Conservation (phyloP, 2,888 invertebrate species). For the Cheilosia vulpina region DNA sequence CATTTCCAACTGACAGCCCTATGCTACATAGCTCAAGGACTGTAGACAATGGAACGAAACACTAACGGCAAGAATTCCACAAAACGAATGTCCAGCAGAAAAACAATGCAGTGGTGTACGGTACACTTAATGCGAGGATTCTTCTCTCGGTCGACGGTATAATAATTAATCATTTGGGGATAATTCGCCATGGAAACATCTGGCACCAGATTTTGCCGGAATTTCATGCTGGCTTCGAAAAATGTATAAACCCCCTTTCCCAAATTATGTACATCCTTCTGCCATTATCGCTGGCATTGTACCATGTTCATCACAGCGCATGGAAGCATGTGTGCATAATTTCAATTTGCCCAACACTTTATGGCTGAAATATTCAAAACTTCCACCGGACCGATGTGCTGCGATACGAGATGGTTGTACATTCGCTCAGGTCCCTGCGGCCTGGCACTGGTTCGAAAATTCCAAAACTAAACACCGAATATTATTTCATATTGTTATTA, state of each 20-base stretch:
- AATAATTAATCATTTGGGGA: constrained; percentile 72
- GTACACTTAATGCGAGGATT: constrained; percentile 17
- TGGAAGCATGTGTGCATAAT: constrained; percentile 64
- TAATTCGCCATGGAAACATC: constrained; percentile 67
- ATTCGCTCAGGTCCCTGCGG: constrained; percentile 25
- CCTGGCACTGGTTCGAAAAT: constrained; percentile 1
- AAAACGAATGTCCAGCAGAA: constrained; percentile 45
- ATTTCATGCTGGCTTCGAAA: constrained; percentile 39
- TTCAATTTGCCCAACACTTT: constrained; percentile 67
- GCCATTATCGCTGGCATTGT: constrained; percentile 24
- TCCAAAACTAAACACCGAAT: constrained; percentile 29
- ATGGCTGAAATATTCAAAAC: constrained; percentile 59
- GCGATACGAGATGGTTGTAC: background rate
- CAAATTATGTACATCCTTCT: constrained; percentile 34
- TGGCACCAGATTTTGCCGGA: constrained; percentile 59
- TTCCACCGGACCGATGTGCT: constrained; percentile 13
- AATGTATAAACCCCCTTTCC: background rate
- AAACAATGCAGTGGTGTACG: constrained; percentile 24
- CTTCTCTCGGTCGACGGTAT: constrained; percentile 14
- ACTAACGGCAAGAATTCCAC: constrained; percentile 23
- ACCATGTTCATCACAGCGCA: constrained; percentile 15
- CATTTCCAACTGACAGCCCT: background rate
- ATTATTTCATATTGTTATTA: constrained; percentile 52
- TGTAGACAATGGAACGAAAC: constrained; percentile 3
- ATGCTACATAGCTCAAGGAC: constrained; percentile 13